phyloP scores from a whole-genome alignment of 2,113 vertebrate genomes.

The Actinemys pallida region DNA sequence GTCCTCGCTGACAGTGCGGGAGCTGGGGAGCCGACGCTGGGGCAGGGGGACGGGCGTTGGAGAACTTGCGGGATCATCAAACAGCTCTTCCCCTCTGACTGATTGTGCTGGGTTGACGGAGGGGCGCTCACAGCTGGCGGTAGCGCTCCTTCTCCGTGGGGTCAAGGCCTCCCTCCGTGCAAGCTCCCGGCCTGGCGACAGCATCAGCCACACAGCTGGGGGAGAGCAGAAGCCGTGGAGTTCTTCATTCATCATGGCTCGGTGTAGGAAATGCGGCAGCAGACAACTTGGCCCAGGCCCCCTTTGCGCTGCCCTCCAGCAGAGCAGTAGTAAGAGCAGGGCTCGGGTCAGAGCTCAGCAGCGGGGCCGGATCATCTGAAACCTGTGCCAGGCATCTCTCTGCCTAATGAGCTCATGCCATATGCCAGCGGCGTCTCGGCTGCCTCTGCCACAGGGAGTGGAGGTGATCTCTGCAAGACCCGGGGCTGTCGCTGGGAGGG shows the following conservation, averaged over 20 bases:
- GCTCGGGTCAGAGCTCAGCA: rapidly evolving
- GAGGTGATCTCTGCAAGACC: not conserved
- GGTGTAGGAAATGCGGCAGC: not conserved
- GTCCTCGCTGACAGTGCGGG: not conserved
- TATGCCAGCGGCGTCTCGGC: not conserved
- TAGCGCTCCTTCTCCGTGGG: not conserved
- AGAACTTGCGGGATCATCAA: not conserved
- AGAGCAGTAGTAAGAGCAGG: not conserved
- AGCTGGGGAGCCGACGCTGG: not conserved
- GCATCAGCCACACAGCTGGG: not conserved
- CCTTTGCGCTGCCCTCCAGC: not conserved
- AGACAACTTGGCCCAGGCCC: not conserved
- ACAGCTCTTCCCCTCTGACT: not conserved
- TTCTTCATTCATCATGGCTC: not conserved
- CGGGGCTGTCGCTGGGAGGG: not conserved
- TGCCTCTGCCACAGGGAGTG: not conserved
- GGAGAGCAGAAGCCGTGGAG: not conserved
- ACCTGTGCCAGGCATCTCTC: not conserved
- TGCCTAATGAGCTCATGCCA: not conserved
- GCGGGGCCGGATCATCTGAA: not conserved
- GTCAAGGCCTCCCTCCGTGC: not conserved
- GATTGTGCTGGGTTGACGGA: not conserved
- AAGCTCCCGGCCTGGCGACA: not conserved
- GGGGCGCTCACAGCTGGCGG: no score
- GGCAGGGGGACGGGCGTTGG: not conserved